These are phyloP conservation scores for Nycticebus coucang DNA, from an alignment of 2,113 vertebrate species.

Conservation along the genomic window DNA sequence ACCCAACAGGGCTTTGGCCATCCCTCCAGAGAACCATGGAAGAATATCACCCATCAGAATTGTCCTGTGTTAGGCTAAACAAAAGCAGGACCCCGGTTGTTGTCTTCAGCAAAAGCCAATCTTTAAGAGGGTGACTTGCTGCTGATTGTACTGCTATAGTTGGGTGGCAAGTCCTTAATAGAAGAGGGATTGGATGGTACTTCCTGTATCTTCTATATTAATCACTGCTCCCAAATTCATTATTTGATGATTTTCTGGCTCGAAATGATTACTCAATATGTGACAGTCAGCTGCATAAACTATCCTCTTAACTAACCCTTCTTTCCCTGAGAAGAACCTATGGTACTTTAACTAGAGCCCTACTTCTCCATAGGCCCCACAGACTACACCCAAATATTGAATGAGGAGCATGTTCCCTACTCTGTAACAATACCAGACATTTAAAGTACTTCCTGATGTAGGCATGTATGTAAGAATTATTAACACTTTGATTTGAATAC, in stretches of 20 bases:
- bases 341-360: background rate
- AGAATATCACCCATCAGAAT: background rate
- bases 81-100: no score
- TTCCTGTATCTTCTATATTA: background rate
- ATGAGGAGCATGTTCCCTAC: background rate
- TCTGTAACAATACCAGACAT: background rate
- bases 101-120: background rate
- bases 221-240: background rate
- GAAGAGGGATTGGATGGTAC: background rate
- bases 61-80: background rate
- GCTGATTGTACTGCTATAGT: accelerated
- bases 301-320: background rate
- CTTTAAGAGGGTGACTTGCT: background rate
- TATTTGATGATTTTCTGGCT: conserved; percentile 11
- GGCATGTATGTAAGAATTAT: background rate
- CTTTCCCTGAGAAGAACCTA: background rate
- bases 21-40: background rate
- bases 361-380: background rate
- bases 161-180: background rate
- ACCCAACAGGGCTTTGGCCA: background rate
- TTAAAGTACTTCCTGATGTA: background rate
- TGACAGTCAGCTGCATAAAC: background rate
- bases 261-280: background rate
- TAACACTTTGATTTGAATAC: conserved; percentile 35
- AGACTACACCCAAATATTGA: background rate